These are phyloP conservation scores for Drosophila ogumai DNA, from an alignment of 1,140 invertebrate species.

Conservation along the genomic window DNA sequence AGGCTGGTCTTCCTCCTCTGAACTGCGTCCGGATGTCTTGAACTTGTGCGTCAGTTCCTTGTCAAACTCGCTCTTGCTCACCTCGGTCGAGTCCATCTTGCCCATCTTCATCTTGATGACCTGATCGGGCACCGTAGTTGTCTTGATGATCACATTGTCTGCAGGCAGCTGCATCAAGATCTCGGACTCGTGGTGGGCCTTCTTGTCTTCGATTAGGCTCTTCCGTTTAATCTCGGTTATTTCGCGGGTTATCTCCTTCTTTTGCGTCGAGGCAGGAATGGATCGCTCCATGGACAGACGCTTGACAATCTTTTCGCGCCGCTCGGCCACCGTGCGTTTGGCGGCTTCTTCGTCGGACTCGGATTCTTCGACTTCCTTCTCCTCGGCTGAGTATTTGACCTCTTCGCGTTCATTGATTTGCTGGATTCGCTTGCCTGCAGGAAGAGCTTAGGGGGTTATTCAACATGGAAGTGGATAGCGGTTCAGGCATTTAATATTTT, in stretches of 20 bases:
- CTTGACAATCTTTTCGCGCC: conserved; percentile 89
- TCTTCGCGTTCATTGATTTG: conserved; percentile 87
- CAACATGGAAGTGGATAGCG: conserved; percentile 7
- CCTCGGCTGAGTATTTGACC: conserved; percentile 90
- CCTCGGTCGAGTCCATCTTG: conserved; percentile 76
- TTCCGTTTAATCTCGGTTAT: conserved; percentile 90
- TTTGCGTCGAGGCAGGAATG: conserved; percentile 88
- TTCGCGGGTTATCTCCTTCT: conserved; percentile 89
- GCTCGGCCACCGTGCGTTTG: conserved; percentile 89
- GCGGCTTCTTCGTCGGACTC: conserved; percentile 88
- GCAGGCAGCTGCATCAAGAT: conserved; percentile 84
- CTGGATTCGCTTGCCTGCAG: conserved; percentile 81
- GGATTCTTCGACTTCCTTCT: conserved; percentile 88
- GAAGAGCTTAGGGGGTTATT: conserved; percentile 12
- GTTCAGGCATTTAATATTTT: background rate
- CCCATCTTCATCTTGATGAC: conserved; percentile 85
- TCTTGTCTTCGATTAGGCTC: conserved; percentile 87
- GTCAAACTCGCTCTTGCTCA: conserved; percentile 84
- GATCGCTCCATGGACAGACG: conserved; percentile 88
- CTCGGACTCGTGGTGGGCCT: conserved; percentile 86
- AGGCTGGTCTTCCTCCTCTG: conserved; percentile 73
- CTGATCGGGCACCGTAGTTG: conserved; percentile 77
- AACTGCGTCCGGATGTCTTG: conserved; percentile 75
- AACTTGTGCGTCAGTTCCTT: conserved; percentile 83
- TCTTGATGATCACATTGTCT: conserved; percentile 84